A percentile compares a stretch with the other conserved stretches of the same genome.
phyloP scores from a whole-genome alignment of 2,113 vertebrate genomes.

The Neodontobutis hainanensis region DNA sequence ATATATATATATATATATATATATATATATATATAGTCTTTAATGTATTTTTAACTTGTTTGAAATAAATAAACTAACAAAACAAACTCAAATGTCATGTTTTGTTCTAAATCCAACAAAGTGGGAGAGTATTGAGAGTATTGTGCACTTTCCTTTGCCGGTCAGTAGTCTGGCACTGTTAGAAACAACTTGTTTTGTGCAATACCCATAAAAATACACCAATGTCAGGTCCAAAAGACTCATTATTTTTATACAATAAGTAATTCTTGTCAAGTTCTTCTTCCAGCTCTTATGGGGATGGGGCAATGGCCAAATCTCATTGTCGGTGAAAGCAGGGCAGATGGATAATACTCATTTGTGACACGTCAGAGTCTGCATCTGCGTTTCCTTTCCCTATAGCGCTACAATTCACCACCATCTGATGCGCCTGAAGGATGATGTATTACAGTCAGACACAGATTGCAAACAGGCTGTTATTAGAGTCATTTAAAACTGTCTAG shows the following conservation, averaged over 20 bases:
- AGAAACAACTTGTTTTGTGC: too few relatives aligned
- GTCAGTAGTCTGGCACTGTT: neutral
- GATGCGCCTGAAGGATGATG: neutral
- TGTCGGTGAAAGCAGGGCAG: neutral
- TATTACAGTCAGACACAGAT: neutral
- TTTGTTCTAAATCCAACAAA: slow-evolving; percentile 4
- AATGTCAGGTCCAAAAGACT: too few relatives aligned
- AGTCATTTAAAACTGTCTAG: neutral
- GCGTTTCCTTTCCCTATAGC: neutral
- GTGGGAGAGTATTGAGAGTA: neutral
- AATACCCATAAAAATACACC: too few relatives aligned
- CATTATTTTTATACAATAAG: too few relatives aligned
- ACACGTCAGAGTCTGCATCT: neutral
- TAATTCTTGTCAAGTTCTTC: neutral
- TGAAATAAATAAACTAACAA: neutral
- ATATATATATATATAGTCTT: too few relatives aligned
- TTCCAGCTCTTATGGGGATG: too few relatives aligned
- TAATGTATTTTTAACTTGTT: neutral
- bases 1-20: too few relatives aligned
- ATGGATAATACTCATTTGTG: neutral
- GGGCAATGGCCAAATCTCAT: neutral
- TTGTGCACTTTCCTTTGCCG: neutral
- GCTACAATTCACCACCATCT: neutral
- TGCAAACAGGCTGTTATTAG: neutral
- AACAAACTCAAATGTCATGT: neutral